These are phyloP conservation scores for Coregonus clupeaformis DNA, from an alignment of 2,113 vertebrate species.

Conservation along the genomic window DNA sequence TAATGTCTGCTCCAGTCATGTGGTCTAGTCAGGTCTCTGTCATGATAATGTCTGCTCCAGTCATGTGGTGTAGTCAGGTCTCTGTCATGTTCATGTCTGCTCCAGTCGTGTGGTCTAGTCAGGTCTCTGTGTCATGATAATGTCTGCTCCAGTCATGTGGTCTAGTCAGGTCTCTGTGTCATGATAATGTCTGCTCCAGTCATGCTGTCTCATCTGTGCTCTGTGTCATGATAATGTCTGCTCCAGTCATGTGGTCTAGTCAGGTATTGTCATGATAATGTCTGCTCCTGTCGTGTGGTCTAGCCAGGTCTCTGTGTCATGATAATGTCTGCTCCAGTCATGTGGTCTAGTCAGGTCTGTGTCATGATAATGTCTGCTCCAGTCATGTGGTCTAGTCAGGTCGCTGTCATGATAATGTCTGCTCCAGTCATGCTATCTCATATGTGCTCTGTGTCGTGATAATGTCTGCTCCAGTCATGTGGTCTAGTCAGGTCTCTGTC, in stretches of 20 bases:
- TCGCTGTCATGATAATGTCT: slow-evolving; percentile 3
- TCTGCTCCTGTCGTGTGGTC: slow-evolving; percentile 1
- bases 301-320: neutral
- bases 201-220: too few species aligned
- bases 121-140: neutral
- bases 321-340: slow-evolving; percentile 9
- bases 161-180: neutral
- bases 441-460: neutral
- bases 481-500: neutral
- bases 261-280: neutral
- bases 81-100: slow-evolving; percentile 3
- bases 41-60: slow-evolving; percentile 2
- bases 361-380: slow-evolving; percentile 3
- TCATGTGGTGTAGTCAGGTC: neutral
- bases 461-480: slow-evolving; percentile 4
- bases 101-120: neutral
- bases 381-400: neutral
- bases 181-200: too few species aligned
- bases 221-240: slow-evolving; percentile 4
- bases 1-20: slow-evolving; percentile 4
- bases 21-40: neutral
- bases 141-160: slow-evolving; percentile 6
- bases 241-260: neutral
- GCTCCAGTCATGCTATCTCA: neutral
- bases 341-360: neutral